Evolutionary conservation across 2,113 vertebrate genomes (phyloP).

Genomic region (Strigops habroptila): DNA sequence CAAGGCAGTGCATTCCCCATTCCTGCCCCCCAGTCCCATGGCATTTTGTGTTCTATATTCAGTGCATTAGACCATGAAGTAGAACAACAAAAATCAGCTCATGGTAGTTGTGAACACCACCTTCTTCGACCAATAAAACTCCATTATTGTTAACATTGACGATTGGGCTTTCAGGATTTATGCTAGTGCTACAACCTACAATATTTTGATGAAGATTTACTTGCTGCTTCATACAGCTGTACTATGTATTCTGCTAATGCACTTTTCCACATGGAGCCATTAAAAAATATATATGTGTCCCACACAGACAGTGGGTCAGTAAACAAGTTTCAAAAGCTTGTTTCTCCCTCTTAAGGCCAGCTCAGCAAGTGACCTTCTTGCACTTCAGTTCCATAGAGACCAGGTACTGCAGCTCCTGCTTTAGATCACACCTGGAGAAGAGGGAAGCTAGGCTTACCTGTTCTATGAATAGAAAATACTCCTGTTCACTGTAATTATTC

Average conservation of each 20-base stretch:
- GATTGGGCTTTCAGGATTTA: background rate
- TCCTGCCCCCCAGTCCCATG: background rate
- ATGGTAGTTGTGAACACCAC: rapidly evolving
- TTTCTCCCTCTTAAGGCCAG: slow-evolving; percentile 37
- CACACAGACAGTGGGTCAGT: background rate
- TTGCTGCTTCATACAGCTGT: background rate
- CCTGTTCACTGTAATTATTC: background rate
- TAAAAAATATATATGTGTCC: background rate
- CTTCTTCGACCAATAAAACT: background rate
- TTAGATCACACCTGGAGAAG: slow-evolving; percentile 11
- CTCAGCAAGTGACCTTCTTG: background rate
- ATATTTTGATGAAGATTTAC: slow-evolving; percentile 7
- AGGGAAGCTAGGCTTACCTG: background rate
- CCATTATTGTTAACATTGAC: background rate
- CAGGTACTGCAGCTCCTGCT: background rate
- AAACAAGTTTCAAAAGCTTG: slow-evolving; percentile 39
- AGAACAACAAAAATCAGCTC: background rate
- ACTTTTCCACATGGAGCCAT: background rate
- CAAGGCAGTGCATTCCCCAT: background rate
- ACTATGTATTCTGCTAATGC: background rate
- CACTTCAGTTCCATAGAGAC: slow-evolving; percentile 13
- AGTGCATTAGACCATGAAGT: background rate
- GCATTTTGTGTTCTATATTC: background rate
- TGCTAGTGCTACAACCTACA: background rate
- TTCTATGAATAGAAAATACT: background rate